Conservation (phyloP, 1,140 invertebrate species). For the Chironomus striatipennis region DNA sequence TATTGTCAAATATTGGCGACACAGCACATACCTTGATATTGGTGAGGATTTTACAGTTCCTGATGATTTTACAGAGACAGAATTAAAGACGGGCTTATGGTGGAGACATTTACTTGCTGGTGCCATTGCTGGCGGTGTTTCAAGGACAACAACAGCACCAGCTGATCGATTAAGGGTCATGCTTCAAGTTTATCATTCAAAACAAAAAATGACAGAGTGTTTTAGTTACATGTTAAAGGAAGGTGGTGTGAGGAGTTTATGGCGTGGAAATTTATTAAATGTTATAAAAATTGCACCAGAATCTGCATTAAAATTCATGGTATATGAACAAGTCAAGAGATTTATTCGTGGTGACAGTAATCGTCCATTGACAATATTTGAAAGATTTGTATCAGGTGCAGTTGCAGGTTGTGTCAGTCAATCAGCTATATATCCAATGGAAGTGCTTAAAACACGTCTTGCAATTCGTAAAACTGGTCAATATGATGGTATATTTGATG, state of each 20-base stretch:
- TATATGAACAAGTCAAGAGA: constrained; percentile 91
- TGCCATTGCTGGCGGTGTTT: constrained; percentile 91
- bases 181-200: constrained; percentile 82
- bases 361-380: constrained; percentile 72
- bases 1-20: constrained; percentile 91
- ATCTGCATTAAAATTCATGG: constrained; percentile 94
- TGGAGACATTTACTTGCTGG: constrained; percentile 96
- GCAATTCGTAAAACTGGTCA: constrained; percentile 92
- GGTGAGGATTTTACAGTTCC: constrained; percentile 95
- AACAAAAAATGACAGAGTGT: constrained; percentile 62
- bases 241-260: constrained; percentile 84
- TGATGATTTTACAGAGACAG: constrained; percentile 92
- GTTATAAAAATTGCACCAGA: constrained; percentile 98
- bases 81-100: constrained; percentile 94
- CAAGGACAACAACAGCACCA: constrained; percentile 92
- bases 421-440: constrained; percentile 93
- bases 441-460: constrained; percentile 95
- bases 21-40: constrained; percentile 94
- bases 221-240: constrained; percentile 80
- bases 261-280: constrained; percentile 98
- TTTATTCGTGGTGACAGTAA: constrained; percentile 66
- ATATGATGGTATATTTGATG: constrained; percentile 83
- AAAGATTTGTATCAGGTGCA: constrained; percentile 90
- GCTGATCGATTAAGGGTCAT: constrained; percentile 97
- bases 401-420: constrained; percentile 93